phyloP scores from a whole-genome alignment of 1,140 invertebrate species.

The Drosophila miranda region DNA sequence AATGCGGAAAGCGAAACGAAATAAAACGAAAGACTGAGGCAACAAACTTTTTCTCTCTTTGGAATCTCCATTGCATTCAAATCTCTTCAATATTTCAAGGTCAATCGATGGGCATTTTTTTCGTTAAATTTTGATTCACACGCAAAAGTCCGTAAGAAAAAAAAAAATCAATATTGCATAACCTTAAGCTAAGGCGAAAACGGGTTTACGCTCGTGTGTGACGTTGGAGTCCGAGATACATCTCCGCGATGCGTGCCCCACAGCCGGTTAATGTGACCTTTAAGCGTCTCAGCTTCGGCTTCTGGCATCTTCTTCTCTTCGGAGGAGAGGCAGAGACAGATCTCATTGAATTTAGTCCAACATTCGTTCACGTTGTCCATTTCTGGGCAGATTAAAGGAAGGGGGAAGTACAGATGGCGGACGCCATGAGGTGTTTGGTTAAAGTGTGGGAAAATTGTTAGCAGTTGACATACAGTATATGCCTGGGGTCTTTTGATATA shows the following conservation, averaged over 20 bases:
- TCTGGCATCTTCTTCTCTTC: slow-evolving; percentile 16
- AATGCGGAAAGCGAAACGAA: not conserved
- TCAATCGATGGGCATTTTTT: slow-evolving; percentile 35
- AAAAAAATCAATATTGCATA: slow-evolving; percentile 68
- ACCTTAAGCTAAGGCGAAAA: slow-evolving; percentile 51
- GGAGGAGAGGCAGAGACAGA: not conserved
- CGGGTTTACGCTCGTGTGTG: slow-evolving; percentile 40
- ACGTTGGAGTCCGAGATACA: slow-evolving; percentile 13
- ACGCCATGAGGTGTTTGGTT: not conserved
- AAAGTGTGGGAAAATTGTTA: slow-evolving; percentile 8
- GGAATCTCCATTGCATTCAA: slow-evolving; percentile 1
- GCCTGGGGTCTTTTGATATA: not conserved
- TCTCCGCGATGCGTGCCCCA: slow-evolving; percentile 51
- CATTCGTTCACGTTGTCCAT: slow-evolving; percentile 25
- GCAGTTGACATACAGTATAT: not conserved
- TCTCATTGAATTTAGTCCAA: slow-evolving; percentile 42
- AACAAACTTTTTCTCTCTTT: not conserved
- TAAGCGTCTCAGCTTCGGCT: slow-evolving; percentile 55
- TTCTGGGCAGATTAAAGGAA: slow-evolving; percentile 20
- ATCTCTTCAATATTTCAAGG: slow-evolving; percentile 61
- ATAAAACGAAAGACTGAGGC: slow-evolving; percentile 22
- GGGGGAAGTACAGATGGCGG: not conserved
- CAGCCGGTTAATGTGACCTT: slow-evolving; percentile 72
- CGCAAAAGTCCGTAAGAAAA: slow-evolving; percentile 6
- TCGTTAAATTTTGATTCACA: slow-evolving; percentile 60